Percentiles rank a stretch among this genome's conserved stretches.
These are phyloP conservation scores for Scaptomyza flava DNA, from an alignment of 2,888 invertebrate genomes.

Conservation along the genomic window DNA sequence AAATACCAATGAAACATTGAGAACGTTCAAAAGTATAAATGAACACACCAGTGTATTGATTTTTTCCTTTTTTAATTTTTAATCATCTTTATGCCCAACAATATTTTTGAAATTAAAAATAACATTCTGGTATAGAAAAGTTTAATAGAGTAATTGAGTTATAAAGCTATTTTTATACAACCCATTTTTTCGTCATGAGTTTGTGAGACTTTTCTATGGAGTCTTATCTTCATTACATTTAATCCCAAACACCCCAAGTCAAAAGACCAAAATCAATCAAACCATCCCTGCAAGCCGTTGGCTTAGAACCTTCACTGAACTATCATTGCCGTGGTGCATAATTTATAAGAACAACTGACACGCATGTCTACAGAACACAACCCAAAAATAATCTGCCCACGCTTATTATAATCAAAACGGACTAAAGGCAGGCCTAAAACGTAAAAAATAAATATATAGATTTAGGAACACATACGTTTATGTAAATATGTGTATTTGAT, in stretches of 20 bases:
- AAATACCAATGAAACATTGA: not conserved
- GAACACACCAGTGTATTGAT: not conserved
- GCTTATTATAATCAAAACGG: slow-evolving; percentile 34
- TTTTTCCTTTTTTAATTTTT: not conserved
- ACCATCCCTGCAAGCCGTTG: not conserved
- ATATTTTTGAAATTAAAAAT: not conserved
- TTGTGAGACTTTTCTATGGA: not conserved
- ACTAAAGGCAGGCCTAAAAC: slow-evolving; percentile 6
- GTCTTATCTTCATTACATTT: not conserved
- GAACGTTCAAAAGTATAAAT: not conserved
- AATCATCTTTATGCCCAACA: not conserved
- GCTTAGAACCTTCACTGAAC: not conserved
- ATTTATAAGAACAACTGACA: slow-evolving; percentile 36
- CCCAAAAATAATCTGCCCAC: slow-evolving; percentile 44
- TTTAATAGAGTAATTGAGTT: not conserved
- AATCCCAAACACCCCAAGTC: slow-evolving; percentile 7
- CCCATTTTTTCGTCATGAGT: not conserved
- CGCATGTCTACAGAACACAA: slow-evolving; percentile 30
- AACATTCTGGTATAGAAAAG: not conserved
- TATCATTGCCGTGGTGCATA: slow-evolving; percentile 35
- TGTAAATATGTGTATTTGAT: slow-evolving; percentile 23
- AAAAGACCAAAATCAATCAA: slow-evolving; percentile 27
- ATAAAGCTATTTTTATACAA: not conserved
- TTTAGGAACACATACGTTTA: slow-evolving; percentile 11
- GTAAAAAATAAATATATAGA: slow-evolving; percentile 23